phyloP scores from a whole-genome alignment of 2,113 vertebrate genomes.

The Bubo blakistoni region DNA sequence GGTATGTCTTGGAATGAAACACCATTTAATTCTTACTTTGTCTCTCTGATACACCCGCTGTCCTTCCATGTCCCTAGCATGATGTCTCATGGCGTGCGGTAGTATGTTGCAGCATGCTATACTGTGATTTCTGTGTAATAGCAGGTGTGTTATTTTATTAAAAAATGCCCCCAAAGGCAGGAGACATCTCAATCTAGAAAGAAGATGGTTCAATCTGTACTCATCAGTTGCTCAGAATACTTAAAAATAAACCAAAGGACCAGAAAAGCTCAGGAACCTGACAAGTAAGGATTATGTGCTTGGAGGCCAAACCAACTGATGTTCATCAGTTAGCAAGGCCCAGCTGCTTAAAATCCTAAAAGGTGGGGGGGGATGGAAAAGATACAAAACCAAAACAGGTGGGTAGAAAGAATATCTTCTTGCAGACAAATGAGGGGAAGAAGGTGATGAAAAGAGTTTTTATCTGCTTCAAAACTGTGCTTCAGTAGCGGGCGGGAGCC shows the following conservation, averaged over 20 bases:
- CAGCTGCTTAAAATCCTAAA: background rate
- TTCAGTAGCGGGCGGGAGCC: background rate
- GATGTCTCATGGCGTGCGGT: background rate
- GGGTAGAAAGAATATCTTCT: background rate
- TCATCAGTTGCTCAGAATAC: background rate
- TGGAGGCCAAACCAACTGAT: background rate
- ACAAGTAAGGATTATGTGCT: rapidly evolving
- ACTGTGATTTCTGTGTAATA: background rate
- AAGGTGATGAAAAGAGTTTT: background rate
- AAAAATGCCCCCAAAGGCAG: background rate
- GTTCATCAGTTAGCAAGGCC: background rate
- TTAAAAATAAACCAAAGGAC: background rate
- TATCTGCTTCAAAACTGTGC: background rate
- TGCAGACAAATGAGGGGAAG: background rate
- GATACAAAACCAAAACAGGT: no score
- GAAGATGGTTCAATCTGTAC: background rate
- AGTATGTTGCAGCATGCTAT: background rate
- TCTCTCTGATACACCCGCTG: background rate
- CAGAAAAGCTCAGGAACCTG: background rate
- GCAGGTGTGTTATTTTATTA: background rate
- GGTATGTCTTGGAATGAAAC: rapidly evolving
- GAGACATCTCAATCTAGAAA: rapidly evolving
- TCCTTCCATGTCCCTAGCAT: rapidly evolving
- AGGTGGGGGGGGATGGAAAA: no score
- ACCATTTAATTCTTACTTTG: rapidly evolving